phyloP scores from a whole-genome alignment of 1,140 invertebrate species.

The Achroia grisella region DNA sequence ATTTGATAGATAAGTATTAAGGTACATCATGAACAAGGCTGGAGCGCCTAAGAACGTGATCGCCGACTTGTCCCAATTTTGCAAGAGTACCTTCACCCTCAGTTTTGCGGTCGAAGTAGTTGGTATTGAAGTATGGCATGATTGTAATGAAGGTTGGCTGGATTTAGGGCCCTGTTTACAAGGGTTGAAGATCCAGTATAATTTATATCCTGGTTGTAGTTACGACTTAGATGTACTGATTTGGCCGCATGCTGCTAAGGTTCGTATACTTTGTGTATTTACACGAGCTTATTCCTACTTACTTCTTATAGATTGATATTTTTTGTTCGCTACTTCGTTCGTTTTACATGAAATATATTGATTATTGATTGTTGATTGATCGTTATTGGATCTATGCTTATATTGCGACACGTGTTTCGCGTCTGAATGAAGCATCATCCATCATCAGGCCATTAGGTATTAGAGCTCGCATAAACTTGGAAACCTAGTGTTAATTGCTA shows the following conservation, averaged over 20 bases:
- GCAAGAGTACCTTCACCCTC: slow-evolving; percentile 42
- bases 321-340: too few species aligned
- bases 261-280: slow-evolving; percentile 9
- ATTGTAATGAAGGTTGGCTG: slow-evolving; percentile 44
- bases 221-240: slow-evolving; percentile 53
- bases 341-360: too few species aligned
- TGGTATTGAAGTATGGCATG: slow-evolving; percentile 43
- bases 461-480: too few species aligned
- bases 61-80: slow-evolving; percentile 6
- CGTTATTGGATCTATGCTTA: too few species aligned
- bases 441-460: too few species aligned
- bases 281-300: neutral
- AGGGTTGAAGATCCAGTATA: slow-evolving; percentile 48
- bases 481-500: too few species aligned
- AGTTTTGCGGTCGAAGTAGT: slow-evolving; percentile 51
- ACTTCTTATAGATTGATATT: neutral
- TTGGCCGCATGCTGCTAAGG: slow-evolving; percentile 54
- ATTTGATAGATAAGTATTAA: too few species aligned
- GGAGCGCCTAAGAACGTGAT: too few species aligned
- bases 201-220: slow-evolving; percentile 38
- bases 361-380: too few species aligned
- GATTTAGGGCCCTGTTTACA: slow-evolving; percentile 39
- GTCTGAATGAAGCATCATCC: too few species aligned
- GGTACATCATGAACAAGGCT: too few species aligned
- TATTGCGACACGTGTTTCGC: too few species aligned